Conservation (phyloP, 2,113 vertebrate genomes). For the Larimichthys crocea region DNA sequence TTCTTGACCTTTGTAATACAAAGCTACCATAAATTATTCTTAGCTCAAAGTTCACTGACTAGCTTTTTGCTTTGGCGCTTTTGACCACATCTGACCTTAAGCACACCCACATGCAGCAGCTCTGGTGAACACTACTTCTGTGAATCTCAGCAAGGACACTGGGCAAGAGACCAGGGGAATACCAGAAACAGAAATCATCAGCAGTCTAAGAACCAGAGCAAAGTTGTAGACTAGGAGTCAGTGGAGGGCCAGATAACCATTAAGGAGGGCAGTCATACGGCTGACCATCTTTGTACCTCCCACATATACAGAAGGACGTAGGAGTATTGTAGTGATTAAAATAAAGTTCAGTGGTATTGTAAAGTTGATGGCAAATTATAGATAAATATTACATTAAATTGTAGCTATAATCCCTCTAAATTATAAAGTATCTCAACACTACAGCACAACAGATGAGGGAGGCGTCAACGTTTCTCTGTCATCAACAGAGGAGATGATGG, state of each 20-base stretch:
- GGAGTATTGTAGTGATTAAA: background rate
- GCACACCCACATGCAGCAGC: background rate
- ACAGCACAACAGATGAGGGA: background rate
- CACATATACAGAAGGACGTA: no score
- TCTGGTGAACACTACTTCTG: background rate
- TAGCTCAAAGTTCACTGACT: background rate
- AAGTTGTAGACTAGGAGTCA: background rate
- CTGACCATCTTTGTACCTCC: no score
- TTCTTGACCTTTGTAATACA: background rate
- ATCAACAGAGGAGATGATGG: constrained; percentile 20
- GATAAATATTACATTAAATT: background rate
- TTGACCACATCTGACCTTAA: background rate
- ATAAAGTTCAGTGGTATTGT: background rate
- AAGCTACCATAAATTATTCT: background rate
- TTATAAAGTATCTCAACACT: background rate
- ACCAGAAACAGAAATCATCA: background rate
- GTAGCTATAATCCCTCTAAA: background rate
- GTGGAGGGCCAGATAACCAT: background rate
- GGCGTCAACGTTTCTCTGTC: background rate
- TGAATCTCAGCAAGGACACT: background rate
- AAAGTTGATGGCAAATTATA: background rate
- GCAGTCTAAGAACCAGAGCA: background rate
- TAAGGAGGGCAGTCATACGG: no score
- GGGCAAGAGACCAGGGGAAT: background rate
- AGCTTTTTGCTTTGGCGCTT: background rate